Evolutionary conservation across 2,888 invertebrate species (phyloP), one percentile per base, ranked within the genome.

Genomic region (Oligia latruncula): DNA sequence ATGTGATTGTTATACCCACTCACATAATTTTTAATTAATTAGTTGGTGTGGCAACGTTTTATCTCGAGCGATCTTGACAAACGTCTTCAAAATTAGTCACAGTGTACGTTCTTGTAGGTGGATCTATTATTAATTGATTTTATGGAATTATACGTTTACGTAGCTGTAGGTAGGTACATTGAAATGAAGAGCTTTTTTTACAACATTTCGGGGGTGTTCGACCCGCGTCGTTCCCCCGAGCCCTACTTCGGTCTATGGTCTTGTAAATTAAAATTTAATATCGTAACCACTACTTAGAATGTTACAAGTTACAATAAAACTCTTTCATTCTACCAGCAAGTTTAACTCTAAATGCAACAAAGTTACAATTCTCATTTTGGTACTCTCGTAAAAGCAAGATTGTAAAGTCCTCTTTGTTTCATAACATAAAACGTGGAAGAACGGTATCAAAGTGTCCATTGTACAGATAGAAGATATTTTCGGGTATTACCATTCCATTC

Each of bases 381-480:
- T 23, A 62, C 64, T 78, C 77, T 82, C 78, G 77, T 81, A 74
- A 81, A 77, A 70, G 66, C 52, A 66, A 81, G 74, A 68, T 68
- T 75, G 80, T 80, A 73, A 78, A 80, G 65, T 52, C 72, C 35
- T 82, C 71, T 87, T 75, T 87, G 76, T 82, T 84, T 81, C 72
- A 60, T 60, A 74, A 76, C 75, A 74, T 85, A 81, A 74, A 77
- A 85, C 75, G 66, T 73, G 58, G 52, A 72, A 64, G 55, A 77
- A 62, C 64, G n/a, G 20, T 58, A 82, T 67, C 65, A 71, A 83
- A 74, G 58, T 64, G 58, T 82, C 71, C 64, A 52, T 68, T 71
- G 60, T 35, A 80, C 40, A 77, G 65, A 65, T 58, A 68, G 55
- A 66, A 70, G 74, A 71, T 78, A 60, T 76, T 71, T 84, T 84